phyloP scores from a whole-genome alignment of 2,888 invertebrate genomes.

The Pseudeuparius sepicola region DNA sequence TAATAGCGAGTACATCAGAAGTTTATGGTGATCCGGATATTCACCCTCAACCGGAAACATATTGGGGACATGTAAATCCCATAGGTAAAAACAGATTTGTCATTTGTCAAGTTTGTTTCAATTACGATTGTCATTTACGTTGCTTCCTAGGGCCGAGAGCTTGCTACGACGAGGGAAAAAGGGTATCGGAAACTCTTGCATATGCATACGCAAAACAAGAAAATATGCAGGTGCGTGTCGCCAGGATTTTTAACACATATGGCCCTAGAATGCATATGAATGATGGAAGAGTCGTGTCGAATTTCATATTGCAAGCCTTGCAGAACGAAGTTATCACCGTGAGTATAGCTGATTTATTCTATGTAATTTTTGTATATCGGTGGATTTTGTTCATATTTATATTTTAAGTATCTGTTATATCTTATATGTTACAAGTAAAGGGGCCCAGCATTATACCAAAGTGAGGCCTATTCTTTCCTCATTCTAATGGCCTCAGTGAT shows the following conservation, averaged over 20 bases:
- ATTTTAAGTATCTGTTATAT: constrained; percentile 3
- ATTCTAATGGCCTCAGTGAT: too few relatives aligned
- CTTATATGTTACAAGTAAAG: too few relatives aligned
- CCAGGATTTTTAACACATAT: constrained; percentile 97
- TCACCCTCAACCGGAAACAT: constrained; percentile 95
- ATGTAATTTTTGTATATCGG: too few relatives aligned
- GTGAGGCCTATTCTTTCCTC: too few relatives aligned
- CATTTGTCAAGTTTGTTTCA: too few relatives aligned
- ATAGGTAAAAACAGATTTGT: constrained; percentile 58
- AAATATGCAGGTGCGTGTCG: constrained; percentile 88
- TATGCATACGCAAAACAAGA: constrained; percentile 98
- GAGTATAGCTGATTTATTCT: constrained; percentile 24
- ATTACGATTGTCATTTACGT: too few relatives aligned
- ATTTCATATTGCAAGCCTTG: constrained; percentile 94
- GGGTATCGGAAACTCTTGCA: constrained; percentile 90
- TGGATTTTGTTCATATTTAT: constrained; percentile 6
- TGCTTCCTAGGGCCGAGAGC: constrained; percentile 68
- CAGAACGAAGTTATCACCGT: constrained; percentile 92
- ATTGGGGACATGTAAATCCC: constrained; percentile 99
- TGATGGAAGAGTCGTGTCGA: constrained; percentile 96
- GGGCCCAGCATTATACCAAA: too few relatives aligned
- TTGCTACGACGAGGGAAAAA: constrained; percentile 99
- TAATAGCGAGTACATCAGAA: constrained; percentile 97
- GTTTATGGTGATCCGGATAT: constrained; percentile 98
- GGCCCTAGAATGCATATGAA: constrained; percentile 99